Base-by-base conservation (phyloP, 2,797 vertebrate species). In the Ambastaia sidthimunki region DNA sequence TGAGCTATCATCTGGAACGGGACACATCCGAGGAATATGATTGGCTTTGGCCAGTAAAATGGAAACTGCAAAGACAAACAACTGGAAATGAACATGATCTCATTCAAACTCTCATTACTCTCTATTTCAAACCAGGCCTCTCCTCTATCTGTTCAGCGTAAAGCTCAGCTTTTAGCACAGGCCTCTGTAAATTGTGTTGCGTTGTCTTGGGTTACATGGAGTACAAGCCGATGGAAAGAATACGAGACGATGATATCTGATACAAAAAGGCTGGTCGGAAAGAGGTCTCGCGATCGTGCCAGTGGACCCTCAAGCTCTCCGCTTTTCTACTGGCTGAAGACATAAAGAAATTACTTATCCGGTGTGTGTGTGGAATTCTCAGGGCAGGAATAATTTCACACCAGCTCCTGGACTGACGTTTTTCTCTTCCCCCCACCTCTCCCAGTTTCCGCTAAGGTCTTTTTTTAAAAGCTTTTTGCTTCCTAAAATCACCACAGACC, bases 171-270 rank as follows among this genome's bases (percentile, higher is more conserved):
- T 87, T 84, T 82, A 62, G 76, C 31, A 69, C 83, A 59, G 82
- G 83, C 81, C 68, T 11, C 78, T 18, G 80, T 65, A 76, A 74
- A 44, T 73, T 80, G 85, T 80, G 74, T 69, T 81, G 83, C 3
- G n/a, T 50, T 50, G 87, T 87, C 86, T 91, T 84, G 60, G 84
- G 82, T 89, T 88, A 89, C 88, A 84, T 59, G 82, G 75, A 85
- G 88, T 87, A 77, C 87, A 88, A 73, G 74, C 7, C 68, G 81
- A 88, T 82, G 90, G 89, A 90, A 89, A 91, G 82, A 85, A 86
- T 52, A 80, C 21, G 52, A 66, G 75, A 83, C 80, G 78, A 72
- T 85, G 89, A 89, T 85, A 89, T n/a, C 12, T 11, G 83, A 89
- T 88, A 84, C 84, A 85, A 85, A 80, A 76, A 71, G 76, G 54